Percentiles rank a stretch among this genome's conserved stretches.
Conservation (phyloP, 2,113 vertebrate species). For the Rhagologus leucostigma region DNA sequence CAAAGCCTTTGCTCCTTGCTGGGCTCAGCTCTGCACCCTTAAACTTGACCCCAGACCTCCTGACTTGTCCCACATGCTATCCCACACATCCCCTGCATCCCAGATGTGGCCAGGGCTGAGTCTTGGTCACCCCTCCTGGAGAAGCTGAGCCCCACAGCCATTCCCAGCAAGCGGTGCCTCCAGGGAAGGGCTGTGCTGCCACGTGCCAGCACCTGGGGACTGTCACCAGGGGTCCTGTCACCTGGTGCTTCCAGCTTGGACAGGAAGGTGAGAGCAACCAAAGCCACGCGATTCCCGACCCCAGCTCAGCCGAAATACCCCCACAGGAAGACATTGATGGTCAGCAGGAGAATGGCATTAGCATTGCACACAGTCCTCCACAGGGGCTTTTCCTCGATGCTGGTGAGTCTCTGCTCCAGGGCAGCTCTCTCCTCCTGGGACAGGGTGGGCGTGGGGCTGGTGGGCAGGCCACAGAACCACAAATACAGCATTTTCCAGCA, state of each 20-base stretch:
- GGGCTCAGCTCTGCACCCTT: background rate
- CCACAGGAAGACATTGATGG: slow-evolving; percentile 88
- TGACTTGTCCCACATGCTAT: background rate
- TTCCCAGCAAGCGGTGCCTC: background rate
- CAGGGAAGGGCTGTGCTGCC: background rate
- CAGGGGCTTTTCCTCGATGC: slow-evolving; percentile 77
- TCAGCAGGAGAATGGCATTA: slow-evolving; percentile 82
- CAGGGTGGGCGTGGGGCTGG: background rate
- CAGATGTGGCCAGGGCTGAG: background rate
- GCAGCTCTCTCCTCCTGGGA: slow-evolving; percentile 66
- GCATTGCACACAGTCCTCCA: slow-evolving; percentile 82
- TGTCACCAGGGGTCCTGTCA: background rate
- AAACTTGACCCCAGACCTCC: background rate
- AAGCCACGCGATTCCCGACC: background rate
- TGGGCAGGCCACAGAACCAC: slow-evolving; percentile 83
- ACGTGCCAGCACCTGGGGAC: background rate
- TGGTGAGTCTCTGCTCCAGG: slow-evolving; percentile 73
- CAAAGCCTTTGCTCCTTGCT: background rate
- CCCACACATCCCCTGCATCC: background rate
- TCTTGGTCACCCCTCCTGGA: background rate
- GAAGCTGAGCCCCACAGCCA: background rate
- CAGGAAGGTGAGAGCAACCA: background rate
- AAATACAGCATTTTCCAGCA: slow-evolving; percentile 70
- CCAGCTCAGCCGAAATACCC: slow-evolving; percentile 81
- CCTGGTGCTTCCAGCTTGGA: accelerated